A percentile compares a stretch with the other conserved stretches of the same genome.
Evolutionary conservation across 2,113 vertebrate species (phyloP).

Genomic region (Odobenus rosmarus): DNA sequence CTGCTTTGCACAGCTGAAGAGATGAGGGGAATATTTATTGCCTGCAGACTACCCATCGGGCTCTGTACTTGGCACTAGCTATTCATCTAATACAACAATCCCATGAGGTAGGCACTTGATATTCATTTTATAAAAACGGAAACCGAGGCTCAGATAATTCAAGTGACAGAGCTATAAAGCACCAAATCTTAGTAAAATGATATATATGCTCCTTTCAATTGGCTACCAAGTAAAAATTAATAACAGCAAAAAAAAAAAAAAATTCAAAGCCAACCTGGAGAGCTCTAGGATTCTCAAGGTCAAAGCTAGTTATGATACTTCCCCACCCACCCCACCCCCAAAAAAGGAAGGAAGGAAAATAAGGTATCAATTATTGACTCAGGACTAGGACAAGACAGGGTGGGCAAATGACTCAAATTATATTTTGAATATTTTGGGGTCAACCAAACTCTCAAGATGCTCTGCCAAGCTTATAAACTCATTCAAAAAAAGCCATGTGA

Average conservation of each 20-base stretch:
- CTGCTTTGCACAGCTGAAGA: neutral
- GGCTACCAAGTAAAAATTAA: neutral
- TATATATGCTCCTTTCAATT: neutral
- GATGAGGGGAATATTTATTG: neutral
- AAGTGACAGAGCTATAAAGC: neutral
- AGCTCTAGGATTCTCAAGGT: neutral
- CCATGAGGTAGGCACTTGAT: neutral
- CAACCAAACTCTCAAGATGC: neutral
- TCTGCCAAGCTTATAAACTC: neutral
- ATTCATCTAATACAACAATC: neutral
- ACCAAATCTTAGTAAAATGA: neutral
- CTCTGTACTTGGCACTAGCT: neutral
- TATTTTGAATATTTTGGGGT: slow-evolving; percentile 43
- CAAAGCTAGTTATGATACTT: neutral
- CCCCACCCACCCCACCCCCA: rapidly evolving
- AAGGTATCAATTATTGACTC: neutral
- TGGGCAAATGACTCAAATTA: neutral
- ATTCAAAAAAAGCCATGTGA: neutral
- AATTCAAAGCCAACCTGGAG: neutral
- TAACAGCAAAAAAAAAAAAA: neutral
- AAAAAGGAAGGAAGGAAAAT: neutral
- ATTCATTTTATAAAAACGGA: neutral
- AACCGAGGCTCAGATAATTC: neutral
- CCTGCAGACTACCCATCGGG: neutral
- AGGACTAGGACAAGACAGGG: neutral